A percentile compares a stretch with the other conserved stretches of the same genome.
phyloP scores from a whole-genome alignment of 2,797 vertebrate species.

The Chloroceryle amazona region DNA sequence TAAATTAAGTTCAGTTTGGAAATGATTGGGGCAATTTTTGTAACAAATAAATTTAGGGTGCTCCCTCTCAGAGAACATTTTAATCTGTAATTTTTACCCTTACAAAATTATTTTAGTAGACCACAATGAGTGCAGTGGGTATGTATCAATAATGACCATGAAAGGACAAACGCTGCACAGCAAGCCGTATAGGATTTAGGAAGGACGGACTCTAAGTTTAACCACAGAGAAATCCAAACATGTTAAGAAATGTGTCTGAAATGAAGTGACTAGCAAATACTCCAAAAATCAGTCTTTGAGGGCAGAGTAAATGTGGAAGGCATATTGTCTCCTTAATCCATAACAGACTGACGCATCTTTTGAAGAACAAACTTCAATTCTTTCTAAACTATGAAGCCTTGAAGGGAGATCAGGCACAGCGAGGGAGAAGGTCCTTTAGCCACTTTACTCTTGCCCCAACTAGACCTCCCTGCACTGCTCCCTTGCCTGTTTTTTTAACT shows the following conservation, averaged over 20 bases:
- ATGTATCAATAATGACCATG: neutral
- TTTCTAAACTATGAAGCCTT: constrained; percentile 5
- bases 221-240: constrained; percentile 12
- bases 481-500: neutral
- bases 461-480: neutral
- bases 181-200: neutral
- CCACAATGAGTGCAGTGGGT: neutral
- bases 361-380: constrained; percentile 45
- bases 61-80: neutral
- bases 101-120: neutral
- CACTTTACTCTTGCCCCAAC: neutral
- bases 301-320: constrained; percentile 39
- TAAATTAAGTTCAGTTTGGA: neutral
- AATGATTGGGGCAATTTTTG: neutral
- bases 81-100: neutral
- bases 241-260: constrained; percentile 35
- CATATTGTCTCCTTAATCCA: constrained; percentile 50
- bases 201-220: neutral
- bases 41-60: neutral
- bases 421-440: neutral
- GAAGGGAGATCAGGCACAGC: neutral
- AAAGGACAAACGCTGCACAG: neutral
- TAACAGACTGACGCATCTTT: constrained; percentile 18
- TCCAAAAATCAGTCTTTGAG: neutral
- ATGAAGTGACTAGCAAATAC: constrained; percentile 33